These are phyloP conservation scores for Chymomyza fuscimana DNA, from an alignment of 2,888 invertebrate species.

Conservation along the genomic window DNA sequence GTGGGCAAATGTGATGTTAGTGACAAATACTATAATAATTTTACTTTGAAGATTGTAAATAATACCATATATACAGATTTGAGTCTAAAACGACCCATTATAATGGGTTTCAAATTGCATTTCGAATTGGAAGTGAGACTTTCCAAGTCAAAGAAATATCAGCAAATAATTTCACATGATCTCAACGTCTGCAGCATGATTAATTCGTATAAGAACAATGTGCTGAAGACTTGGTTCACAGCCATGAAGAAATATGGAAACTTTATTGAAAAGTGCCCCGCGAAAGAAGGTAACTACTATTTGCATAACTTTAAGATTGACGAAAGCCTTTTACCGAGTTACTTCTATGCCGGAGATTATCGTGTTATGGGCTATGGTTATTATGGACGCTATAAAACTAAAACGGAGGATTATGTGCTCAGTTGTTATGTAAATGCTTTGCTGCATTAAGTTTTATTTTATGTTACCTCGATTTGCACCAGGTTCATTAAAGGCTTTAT, in stretches of 20 bases:
- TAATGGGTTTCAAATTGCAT: conserved; percentile 34
- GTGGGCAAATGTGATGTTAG: conserved; percentile 3
- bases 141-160: conserved; percentile 47
- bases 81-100: conserved; percentile 31
- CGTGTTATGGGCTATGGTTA: conserved; percentile 12
- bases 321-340: conserved; percentile 20
- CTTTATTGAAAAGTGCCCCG: conserved; percentile 39
- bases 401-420: background rate
- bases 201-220: conserved; percentile 37
- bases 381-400: conserved; percentile 11
- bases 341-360: conserved; percentile 32
- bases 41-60: conserved; percentile 31
- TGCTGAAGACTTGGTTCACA: conserved; percentile 53
- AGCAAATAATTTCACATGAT: conserved; percentile 52
- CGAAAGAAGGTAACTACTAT: conserved; percentile 25
- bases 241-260: conserved; percentile 45
- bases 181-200: conserved; percentile 59
- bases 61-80: conserved; percentile 39
- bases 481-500: too few species aligned
- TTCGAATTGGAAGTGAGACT: conserved; percentile 49
- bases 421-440: conserved; percentile 5
- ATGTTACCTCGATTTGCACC: too few species aligned
- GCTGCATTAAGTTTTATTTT: conserved; percentile 4
- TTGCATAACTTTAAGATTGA: conserved; percentile 21
- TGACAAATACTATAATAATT: conserved; percentile 44